phyloP scores from a whole-genome alignment of 2,113 vertebrate genomes.

The Lipotes vexillifer region DNA sequence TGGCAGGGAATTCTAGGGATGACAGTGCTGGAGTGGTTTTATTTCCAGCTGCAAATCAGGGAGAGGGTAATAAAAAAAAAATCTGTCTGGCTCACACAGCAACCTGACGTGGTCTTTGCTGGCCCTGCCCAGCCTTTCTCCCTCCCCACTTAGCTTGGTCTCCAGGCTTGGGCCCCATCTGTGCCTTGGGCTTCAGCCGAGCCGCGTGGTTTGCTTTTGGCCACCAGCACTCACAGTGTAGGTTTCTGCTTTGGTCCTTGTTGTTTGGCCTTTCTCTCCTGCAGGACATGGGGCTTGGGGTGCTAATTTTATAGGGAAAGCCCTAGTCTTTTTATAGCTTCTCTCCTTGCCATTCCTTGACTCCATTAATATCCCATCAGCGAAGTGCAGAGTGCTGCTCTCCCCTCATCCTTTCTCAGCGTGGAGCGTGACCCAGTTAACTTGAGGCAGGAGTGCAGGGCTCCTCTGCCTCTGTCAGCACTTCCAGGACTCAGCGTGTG shows the following conservation, averaged over 20 bases:
- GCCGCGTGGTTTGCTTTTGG: not conserved
- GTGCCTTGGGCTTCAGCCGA: not conserved
- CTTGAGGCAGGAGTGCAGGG: not conserved
- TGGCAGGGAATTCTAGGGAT: not conserved
- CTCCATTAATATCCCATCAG: constrained; percentile 8
- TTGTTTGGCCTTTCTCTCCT: not conserved
- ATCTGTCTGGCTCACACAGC: not conserved
- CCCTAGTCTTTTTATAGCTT: not conserved
- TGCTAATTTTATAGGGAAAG: constrained; percentile 8
- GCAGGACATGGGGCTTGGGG: not conserved
- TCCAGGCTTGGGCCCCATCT: not conserved
- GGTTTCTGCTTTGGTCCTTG: constrained; percentile 11
- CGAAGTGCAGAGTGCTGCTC: not conserved
- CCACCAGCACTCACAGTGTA: not conserved
- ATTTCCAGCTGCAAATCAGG: not conserved
- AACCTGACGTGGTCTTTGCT: not conserved
- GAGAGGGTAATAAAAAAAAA: not conserved
- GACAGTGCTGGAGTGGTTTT: not conserved
- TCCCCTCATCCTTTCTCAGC: not conserved
- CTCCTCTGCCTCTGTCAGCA: not conserved
- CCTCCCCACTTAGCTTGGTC: not conserved
- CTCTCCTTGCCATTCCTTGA: not conserved
- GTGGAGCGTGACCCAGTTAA: not conserved
- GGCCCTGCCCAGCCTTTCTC: not conserved
- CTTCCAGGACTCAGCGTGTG: not conserved